Evolutionary conservation across 2,113 vertebrate species (phyloP).

Genomic region (Sylvilagus bachmani): DNA sequence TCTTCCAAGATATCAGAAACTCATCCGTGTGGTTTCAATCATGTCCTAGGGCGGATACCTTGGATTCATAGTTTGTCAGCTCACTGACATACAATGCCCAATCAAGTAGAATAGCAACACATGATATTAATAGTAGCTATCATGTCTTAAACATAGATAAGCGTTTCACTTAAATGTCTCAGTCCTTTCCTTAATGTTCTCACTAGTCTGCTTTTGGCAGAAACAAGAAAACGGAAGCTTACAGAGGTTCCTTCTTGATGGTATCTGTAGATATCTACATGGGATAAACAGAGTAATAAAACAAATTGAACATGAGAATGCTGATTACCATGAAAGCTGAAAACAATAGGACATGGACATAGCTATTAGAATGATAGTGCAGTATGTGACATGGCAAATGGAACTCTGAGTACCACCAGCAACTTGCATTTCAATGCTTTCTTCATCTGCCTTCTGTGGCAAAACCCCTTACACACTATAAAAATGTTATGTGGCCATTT

Average conservation of each 20-base stretch:
- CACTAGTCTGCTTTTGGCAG: not conserved
- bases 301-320: not conserved
- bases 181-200: not conserved
- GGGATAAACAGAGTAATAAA: slow-evolving; percentile 17
- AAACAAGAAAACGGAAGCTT: slow-evolving; percentile 37
- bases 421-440: slow-evolving; percentile 72
- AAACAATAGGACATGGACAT: slow-evolving; percentile 39
- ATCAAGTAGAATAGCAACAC: slow-evolving; percentile 14
- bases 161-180: not conserved
- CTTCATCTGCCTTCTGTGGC: slow-evolving; percentile 40
- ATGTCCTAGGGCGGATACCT: not conserved
- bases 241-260: not conserved
- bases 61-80: slow-evolving; percentile 2
- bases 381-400: slow-evolving; percentile 49
- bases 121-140: not conserved
- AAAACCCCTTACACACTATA: slow-evolving; percentile 65
- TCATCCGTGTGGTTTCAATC: not conserved
- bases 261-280: not conserved
- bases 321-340: not conserved
- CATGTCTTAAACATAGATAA: not conserved
- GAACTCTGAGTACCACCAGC: slow-evolving; percentile 58
- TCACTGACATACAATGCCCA: not conserved
- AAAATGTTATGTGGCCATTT: slow-evolving; percentile 60
- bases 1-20: not conserved
- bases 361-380: not conserved